Base-by-base conservation (phyloP, 2,797 vertebrate genomes). In the Macropodus opercularis region DNA sequence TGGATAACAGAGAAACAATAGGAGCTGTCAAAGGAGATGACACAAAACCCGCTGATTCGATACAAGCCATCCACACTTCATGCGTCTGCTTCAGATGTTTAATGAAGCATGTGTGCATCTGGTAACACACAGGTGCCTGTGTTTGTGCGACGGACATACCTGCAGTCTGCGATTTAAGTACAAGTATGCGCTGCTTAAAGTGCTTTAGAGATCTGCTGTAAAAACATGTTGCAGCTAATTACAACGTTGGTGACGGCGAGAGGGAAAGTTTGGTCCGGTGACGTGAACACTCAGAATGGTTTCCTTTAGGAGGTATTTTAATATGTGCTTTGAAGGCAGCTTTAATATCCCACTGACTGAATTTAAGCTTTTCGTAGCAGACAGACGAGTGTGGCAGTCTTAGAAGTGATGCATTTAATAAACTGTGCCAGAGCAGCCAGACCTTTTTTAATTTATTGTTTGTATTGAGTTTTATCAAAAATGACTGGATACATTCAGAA, bases 211-310 rank as follows among this genome's bases (percentile, higher is more conserved):
- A 79, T 84, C 48, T 68, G 63, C 81, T 82, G 78, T 87, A 77
- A 85, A 85, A 89, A 85, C 85, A 86, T 72, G 76, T 80, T 85
- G 62, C 35, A 8, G 29, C 48, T 85, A 87, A 89, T 91, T 81
- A 85, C 74, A 87, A 36, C 78, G 73, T 84, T 63, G 55, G 58
- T 22, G 52, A 63, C 4, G 22, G 42, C 54, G 54, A 62, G 68
- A 75, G 80, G 71, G 83, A 88, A 87, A 86, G 85, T 87, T 76
- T 69, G 61, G 48, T 75, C 54, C 26, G 0, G 53, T 70, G 59
- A 54, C 49, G 73, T 63, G 42, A 55, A 71, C 52, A 38, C 49
- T 63, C 34, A 15, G 81, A 72, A 55, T 58, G 48, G 14, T 67
- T 55, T 72, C 65, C 53, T 56, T n/a, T 49, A 12, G 36, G 66